Conservation (phyloP, 2,888 invertebrate species). For the Calephelis perditalis region DNA sequence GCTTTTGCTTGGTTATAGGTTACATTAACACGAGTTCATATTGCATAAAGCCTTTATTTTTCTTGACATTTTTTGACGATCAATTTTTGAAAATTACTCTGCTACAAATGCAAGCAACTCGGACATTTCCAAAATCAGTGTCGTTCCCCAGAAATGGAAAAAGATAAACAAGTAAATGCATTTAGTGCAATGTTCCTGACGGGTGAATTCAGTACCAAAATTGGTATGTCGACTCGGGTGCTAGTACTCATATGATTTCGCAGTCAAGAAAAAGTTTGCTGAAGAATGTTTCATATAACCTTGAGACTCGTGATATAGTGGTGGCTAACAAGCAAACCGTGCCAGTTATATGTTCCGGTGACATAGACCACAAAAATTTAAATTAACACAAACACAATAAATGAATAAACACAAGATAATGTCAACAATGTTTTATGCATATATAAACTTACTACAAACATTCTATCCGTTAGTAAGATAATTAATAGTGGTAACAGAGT, state of each 20-base stretch:
- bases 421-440: slow-evolving; percentile 30
- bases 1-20: too few species aligned
- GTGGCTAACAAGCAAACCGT: slow-evolving; percentile 14
- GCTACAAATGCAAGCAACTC: background rate
- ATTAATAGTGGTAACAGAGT: slow-evolving; percentile 25
- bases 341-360: slow-evolving; percentile 17
- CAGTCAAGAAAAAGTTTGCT: slow-evolving; percentile 24
- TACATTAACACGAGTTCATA: too few species aligned
- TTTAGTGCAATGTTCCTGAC: slow-evolving; percentile 9
- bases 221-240: background rate
- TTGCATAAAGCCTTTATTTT: too few species aligned
- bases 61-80: too few species aligned
- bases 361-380: slow-evolving; percentile 12
- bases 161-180: background rate
- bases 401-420: background rate
- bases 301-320: slow-evolving; percentile 4
- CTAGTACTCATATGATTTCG: background rate
- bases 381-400: too few species aligned
- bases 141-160: background rate
- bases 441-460: slow-evolving; percentile 28
- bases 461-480: slow-evolving; percentile 29
- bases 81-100: too few species aligned
- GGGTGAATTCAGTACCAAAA: background rate
- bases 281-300: slow-evolving; percentile 20
- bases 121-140: background rate